phyloP scores from a whole-genome alignment of 1,140 invertebrate genomes.

The Battus philenor region DNA sequence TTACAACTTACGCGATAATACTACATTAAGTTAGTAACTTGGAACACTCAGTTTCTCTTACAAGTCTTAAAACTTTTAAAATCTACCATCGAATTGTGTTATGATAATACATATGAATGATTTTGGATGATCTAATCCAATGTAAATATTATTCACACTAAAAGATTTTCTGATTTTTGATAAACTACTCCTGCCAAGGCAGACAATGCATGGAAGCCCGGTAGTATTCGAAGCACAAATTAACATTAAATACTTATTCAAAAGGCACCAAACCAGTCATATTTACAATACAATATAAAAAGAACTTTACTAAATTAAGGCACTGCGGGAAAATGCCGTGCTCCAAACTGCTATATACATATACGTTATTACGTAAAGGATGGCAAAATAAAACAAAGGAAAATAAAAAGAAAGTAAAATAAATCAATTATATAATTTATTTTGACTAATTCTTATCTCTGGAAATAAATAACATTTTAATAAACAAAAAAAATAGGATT shows the following conservation, averaged over 20 bases:
- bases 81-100: background rate
- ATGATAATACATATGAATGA: background rate
- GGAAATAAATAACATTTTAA: constrained; percentile 63
- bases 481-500: constrained; percentile 44
- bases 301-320: constrained; percentile 22
- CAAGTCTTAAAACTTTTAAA: background rate
- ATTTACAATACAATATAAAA: constrained; percentile 2
- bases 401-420: constrained; percentile 37
- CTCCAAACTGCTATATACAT: background rate
- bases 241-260: constrained; percentile 5
- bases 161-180: no score
- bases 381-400: constrained; percentile 21
- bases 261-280: constrained; percentile 16
- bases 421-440: constrained; percentile 58
- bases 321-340: constrained; percentile 18
- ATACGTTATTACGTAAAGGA: constrained; percentile 1
- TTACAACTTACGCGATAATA: background rate
- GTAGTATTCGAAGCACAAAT: background rate
- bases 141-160: no score
- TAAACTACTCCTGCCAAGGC: no score
- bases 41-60: background rate
- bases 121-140: no score
- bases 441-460: constrained; percentile 56
- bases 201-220: background rate
- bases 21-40: background rate